These are phyloP conservation scores for Bombus turneri DNA, from an alignment of 1,140 invertebrate species.

Conservation along the genomic window DNA sequence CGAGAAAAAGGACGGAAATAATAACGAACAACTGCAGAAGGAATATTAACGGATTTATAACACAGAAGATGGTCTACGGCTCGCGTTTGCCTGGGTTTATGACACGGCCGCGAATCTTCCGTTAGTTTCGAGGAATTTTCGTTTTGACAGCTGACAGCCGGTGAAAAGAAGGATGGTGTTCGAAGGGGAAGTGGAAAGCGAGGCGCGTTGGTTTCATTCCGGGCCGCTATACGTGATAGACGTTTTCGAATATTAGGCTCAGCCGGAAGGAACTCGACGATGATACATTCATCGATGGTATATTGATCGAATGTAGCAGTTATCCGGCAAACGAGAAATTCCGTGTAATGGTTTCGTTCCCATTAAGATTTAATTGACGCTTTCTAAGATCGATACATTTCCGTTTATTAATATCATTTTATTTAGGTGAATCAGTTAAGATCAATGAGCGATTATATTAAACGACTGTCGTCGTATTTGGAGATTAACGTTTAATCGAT, in stretches of 20 bases:
- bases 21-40: background rate
- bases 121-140: conserved; percentile 27
- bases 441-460: too few relatives aligned
- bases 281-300: background rate
- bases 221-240: background rate
- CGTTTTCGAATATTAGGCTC: background rate
- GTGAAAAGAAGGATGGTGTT: background rate
- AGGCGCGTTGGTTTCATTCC: background rate
- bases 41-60: conserved; percentile 2
- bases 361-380: too few relatives aligned
- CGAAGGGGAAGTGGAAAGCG: background rate
- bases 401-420: too few relatives aligned
- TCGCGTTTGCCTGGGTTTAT: background rate
- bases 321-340: background rate
- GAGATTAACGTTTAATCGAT: too few relatives aligned
- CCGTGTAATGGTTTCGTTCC: background rate
- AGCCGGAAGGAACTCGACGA: background rate
- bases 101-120: conserved; percentile 8
- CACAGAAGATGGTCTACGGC: background rate
- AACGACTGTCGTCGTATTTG: too few relatives aligned
- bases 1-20: background rate
- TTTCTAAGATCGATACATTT: too few relatives aligned
- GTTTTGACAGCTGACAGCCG: conserved; percentile 19
- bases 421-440: too few relatives aligned
- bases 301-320: background rate